Evolutionary conservation across 2,888 invertebrate genomes (phyloP).

Genomic region (Acrobasis consociella): DNA sequence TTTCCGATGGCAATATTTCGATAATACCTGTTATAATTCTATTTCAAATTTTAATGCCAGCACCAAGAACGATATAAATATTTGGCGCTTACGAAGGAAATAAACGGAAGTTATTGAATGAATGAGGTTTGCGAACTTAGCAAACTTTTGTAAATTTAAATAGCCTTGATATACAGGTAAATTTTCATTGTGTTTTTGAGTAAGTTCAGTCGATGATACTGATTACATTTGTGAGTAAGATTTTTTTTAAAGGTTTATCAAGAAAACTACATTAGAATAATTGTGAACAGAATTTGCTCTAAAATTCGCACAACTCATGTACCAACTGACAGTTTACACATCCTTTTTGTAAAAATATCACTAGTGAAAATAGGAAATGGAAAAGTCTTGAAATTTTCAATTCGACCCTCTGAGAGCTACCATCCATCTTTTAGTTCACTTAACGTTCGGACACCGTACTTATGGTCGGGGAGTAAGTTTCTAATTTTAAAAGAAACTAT

Average conservation of each 20-base stretch:
- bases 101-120: background rate
- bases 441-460: background rate
- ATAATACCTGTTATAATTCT: background rate
- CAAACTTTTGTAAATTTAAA: background rate
- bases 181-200: background rate
- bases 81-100: background rate
- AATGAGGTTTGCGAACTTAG: background rate
- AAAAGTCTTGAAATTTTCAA: background rate
- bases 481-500: background rate
- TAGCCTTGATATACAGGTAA: background rate
- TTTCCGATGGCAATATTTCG: background rate
- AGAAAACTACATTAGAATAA: too few relatives aligned
- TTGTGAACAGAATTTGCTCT: too few relatives aligned
- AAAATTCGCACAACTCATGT: too few relatives aligned
- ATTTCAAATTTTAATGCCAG: background rate
- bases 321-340: too few relatives aligned
- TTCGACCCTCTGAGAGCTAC: background rate
- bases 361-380: background rate
- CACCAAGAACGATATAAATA: background rate
- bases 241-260: too few relatives aligned
- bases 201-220: too few relatives aligned
- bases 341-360: background rate
- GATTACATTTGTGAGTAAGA: too few relatives aligned
- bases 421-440: conserved; percentile 6
- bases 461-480: background rate